Percentiles rank a stretch among this genome's conserved stretches.
Conservation (phyloP, 2,797 vertebrate species). For the Pelodytes ibericus region DNA sequence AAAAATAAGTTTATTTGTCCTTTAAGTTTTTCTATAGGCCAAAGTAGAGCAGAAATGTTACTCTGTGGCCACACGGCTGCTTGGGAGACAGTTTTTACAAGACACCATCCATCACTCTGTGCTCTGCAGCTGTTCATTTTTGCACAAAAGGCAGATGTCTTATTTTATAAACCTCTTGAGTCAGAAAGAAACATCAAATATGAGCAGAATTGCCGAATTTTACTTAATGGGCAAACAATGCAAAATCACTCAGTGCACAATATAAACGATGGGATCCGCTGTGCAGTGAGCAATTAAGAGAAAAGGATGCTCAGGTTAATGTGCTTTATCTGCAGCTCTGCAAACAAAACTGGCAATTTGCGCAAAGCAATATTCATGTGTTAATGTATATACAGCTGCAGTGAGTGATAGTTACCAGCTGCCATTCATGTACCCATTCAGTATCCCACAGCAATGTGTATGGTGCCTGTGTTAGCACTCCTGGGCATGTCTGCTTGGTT, state of each 20-base stretch:
- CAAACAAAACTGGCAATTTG: background rate
- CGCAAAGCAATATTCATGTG: background rate
- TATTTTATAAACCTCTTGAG: slow-evolving; percentile 13
- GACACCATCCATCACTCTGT: background rate
- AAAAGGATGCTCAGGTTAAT: background rate
- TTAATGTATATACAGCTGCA: background rate
- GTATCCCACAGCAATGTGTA: too few species aligned
- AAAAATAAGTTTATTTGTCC: too few species aligned
- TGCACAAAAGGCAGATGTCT: background rate
- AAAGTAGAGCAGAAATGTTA: background rate
- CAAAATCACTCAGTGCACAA: background rate
- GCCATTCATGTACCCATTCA: too few species aligned
- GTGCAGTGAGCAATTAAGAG: background rate
- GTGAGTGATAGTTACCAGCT: too few species aligned
- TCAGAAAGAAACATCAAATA: slow-evolving; percentile 18
- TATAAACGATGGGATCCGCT: background rate
- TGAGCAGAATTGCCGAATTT: background rate
- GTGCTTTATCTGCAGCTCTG: background rate
- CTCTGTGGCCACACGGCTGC: background rate
- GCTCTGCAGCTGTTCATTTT: background rate
- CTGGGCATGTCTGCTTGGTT: too few species aligned
- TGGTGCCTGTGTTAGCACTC: too few species aligned
- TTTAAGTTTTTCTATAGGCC: too few species aligned
- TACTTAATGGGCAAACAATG: background rate
- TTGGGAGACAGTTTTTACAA: background rate